Evolutionary conservation across 2,797 vertebrate genomes (phyloP).

Genomic region (Tinamus major): DNA sequence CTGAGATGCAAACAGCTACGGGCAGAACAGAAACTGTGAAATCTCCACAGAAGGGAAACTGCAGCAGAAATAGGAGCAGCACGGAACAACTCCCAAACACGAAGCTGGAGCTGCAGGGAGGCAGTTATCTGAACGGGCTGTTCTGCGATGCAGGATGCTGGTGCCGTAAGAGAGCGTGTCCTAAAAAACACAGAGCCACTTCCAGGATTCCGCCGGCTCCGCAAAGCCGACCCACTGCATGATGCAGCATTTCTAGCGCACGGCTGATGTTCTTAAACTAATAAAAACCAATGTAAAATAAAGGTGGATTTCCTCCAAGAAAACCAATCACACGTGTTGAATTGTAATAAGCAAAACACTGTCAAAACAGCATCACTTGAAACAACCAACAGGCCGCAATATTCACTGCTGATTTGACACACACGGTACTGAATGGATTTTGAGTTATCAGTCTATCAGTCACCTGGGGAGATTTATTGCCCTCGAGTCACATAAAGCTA

Average conservation of each 20-base stretch:
- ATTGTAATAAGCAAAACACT: constrained; percentile 50
- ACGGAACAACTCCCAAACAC: constrained; percentile 48
- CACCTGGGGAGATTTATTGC: constrained; percentile 65
- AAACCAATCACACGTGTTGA: constrained; percentile 35
- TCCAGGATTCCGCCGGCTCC: constrained; percentile 30
- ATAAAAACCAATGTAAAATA: constrained; percentile 24
- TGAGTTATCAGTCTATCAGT: constrained; percentile 68
- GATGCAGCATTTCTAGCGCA: constrained; percentile 30
- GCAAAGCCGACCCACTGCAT: background rate
- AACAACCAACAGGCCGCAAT: constrained; percentile 28
- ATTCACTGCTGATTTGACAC: constrained; percentile 33
- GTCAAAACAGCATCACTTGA: constrained; percentile 50
- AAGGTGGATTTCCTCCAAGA: constrained; percentile 52
- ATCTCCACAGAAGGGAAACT: background rate
- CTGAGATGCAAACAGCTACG: constrained; percentile 23
- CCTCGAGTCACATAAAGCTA: constrained; percentile 53
- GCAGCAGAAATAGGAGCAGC: constrained; percentile 22
- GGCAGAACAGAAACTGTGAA: constrained; percentile 46
- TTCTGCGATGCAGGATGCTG: constrained; percentile 24
- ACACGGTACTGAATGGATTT: constrained; percentile 26
- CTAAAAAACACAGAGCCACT: constrained; percentile 41
- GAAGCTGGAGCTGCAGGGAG: constrained; percentile 51
- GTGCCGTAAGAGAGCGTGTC: background rate
- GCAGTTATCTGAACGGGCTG: constrained; percentile 37
- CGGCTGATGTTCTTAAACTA: background rate